Evolutionary conservation across 2,113 vertebrate species (phyloP).

Genomic region (Cavia porcellus): DNA sequence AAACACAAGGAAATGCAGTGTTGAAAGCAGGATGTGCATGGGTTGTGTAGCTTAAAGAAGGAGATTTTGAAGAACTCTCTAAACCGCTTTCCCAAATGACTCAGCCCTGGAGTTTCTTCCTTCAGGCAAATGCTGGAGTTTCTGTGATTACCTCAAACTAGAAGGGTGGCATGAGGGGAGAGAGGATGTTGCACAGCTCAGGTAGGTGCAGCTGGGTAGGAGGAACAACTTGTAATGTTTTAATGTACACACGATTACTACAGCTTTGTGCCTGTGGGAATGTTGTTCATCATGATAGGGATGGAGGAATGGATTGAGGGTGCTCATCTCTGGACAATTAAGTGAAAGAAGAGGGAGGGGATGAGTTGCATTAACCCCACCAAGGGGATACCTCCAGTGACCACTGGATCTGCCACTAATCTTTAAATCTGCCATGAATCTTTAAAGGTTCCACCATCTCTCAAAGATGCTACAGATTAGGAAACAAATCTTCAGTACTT

Average conservation of each 20-base stretch:
- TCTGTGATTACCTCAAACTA: not conserved
- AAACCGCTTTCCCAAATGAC: not conserved
- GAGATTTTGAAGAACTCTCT: slow-evolving; percentile 12
- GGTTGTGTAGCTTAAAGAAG: not conserved
- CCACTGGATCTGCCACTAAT: too few species aligned
- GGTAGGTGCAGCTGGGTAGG: not conserved
- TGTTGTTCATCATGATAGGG: not conserved
- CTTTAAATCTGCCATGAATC: too few species aligned
- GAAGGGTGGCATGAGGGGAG: not conserved
- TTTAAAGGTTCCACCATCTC: not conserved
- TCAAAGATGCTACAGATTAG: not conserved
- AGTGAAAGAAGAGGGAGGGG: not conserved
- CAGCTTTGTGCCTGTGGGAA: not conserved
- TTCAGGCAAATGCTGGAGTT: not conserved
- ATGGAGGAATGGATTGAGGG: not conserved
- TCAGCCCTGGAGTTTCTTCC: not conserved
- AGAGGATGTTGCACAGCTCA: not conserved
- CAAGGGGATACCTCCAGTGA: not conserved
- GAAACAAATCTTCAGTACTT: not conserved
- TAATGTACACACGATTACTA: not conserved
- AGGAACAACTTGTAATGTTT: not conserved
- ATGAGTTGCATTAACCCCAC: too few species aligned
- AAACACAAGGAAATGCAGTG: not conserved
- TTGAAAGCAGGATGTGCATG: not conserved
- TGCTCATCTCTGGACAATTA: not conserved